phyloP scores from a whole-genome alignment of 2,797 vertebrate genomes.

The Euphonia xanthogaster region DNA sequence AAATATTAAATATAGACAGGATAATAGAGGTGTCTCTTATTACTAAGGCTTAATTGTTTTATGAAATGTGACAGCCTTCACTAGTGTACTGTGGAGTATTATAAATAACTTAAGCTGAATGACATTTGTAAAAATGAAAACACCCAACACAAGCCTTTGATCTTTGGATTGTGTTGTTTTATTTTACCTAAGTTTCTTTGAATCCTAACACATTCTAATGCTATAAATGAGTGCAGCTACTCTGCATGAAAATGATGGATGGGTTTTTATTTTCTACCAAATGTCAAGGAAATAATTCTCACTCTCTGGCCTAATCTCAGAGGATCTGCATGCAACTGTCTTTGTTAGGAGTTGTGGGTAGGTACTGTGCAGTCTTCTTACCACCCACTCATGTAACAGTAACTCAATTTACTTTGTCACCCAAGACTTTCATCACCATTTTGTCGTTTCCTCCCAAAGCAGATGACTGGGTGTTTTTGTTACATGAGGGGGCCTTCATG shows the following conservation, averaged over 20 bases:
- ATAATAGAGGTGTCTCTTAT: neutral
- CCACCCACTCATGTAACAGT: neutral
- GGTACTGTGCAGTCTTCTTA: neutral
- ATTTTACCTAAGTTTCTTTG: neutral
- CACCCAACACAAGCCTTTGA: neutral
- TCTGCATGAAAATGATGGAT: neutral
- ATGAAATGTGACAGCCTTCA: constrained; percentile 22
- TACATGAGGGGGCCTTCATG: neutral
- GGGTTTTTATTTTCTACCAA: neutral
- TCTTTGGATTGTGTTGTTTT: neutral
- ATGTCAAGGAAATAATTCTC: neutral
- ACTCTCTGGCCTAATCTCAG: neutral
- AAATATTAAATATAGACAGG: neutral
- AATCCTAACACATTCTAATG: neutral
- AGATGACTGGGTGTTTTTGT: neutral
- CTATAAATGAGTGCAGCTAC: neutral
- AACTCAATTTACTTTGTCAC: neutral
- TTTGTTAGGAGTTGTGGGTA: neutral
- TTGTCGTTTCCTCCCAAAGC: neutral
- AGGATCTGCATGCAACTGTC: neutral
- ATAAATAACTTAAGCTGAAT: constrained; percentile 42
- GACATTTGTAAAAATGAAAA: constrained; percentile 13
- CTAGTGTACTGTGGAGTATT: neutral
- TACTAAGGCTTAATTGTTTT: constrained; percentile 46
- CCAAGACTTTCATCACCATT: neutral